Conservation (phyloP, 2,113 vertebrate genomes). For the Macroglossus sobrinus region DNA sequence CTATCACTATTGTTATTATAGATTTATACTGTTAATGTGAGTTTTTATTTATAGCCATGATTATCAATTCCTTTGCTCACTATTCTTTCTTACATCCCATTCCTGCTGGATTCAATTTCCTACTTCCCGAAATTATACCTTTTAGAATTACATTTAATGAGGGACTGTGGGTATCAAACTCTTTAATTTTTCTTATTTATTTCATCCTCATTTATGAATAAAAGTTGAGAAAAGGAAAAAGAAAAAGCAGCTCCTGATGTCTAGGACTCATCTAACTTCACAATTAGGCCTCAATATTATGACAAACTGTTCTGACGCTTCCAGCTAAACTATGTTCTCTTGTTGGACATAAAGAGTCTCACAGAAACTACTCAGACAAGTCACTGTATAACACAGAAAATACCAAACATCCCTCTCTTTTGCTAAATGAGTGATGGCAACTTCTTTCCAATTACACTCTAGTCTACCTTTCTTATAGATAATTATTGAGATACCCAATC, state of each 20-base stretch:
- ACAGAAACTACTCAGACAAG: not conserved
- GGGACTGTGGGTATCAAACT: not conserved
- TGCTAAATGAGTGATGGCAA: not conserved
- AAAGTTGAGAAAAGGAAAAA: not conserved
- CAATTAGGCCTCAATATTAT: not conserved
- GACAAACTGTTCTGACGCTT: not conserved
- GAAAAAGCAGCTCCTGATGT: not conserved
- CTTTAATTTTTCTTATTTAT: slow-evolving; percentile 47
- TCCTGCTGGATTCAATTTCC: slow-evolving; percentile 26
- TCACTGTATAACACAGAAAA: not conserved
- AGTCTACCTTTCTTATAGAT: not conserved
- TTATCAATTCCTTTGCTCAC: not conserved
- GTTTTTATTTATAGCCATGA: slow-evolving; percentile 21
- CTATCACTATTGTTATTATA: not conserved
- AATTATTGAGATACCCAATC: not conserved
- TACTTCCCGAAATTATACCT: not conserved
- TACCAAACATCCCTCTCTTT: not conserved
- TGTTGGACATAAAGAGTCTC: not conserved
- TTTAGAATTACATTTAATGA: slow-evolving; percentile 30
- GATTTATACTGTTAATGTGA: not conserved
- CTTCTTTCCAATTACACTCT: not conserved
- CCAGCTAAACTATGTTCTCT: not conserved
- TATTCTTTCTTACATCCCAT: not conserved
- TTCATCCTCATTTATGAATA: slow-evolving; percentile 9
- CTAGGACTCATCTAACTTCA: not conserved